A percentile compares a stretch with the other conserved stretches of the same genome.
phyloP scores from a whole-genome alignment of 2,797 vertebrate species.

The Hippoglossus hippoglossus region DNA sequence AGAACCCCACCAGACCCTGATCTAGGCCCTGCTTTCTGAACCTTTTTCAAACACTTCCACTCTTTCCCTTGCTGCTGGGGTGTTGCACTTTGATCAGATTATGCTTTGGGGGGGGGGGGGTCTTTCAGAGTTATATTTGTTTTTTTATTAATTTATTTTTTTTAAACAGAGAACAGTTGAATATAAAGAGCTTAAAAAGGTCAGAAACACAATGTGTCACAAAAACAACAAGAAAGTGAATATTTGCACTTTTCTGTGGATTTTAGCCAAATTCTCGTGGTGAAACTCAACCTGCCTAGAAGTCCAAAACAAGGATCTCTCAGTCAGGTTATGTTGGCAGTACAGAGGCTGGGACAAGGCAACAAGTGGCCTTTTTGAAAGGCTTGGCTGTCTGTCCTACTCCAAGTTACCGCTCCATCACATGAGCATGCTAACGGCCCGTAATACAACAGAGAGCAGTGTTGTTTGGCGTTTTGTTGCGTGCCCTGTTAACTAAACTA shows the following conservation, averaged over 20 bases:
- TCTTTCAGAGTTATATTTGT: slow-evolving; percentile 47
- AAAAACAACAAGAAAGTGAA: slow-evolving; percentile 58
- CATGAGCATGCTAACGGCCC: slow-evolving; percentile 15
- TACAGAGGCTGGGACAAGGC: not conserved
- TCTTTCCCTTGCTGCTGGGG: slow-evolving; percentile 67
- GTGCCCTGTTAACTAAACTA: slow-evolving; percentile 24
- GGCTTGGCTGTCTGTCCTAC: slow-evolving; percentile 16
- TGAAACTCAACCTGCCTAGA: slow-evolving; percentile 53
- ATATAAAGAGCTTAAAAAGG: slow-evolving; percentile 44
- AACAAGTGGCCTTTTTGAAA: slow-evolving; percentile 9
- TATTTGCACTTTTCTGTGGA: slow-evolving; percentile 71
- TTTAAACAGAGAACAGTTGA: slow-evolving; percentile 40
- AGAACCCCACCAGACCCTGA: slow-evolving; percentile 63
- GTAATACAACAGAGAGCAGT: slow-evolving; percentile 24
- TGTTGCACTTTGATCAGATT: slow-evolving; percentile 76
- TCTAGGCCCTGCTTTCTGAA: slow-evolving; percentile 67
- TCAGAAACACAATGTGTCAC: slow-evolving; percentile 68
- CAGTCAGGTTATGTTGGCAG: slow-evolving; percentile 30
- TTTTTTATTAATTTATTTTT: slow-evolving; percentile 49
- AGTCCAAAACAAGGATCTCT: slow-evolving; percentile 50
- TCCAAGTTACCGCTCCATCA: slow-evolving; percentile 18
- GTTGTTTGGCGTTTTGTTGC: slow-evolving; percentile 20
- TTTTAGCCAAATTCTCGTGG: slow-evolving; percentile 69
- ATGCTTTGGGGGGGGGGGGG: slow-evolving; percentile 24
- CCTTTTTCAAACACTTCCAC: slow-evolving; percentile 65